A percentile compares a stretch with the other conserved stretches of the same genome.
Conservation (phyloP, 35 echinoderm and acorn worm genomes). For the Anneissia japonica region DNA sequence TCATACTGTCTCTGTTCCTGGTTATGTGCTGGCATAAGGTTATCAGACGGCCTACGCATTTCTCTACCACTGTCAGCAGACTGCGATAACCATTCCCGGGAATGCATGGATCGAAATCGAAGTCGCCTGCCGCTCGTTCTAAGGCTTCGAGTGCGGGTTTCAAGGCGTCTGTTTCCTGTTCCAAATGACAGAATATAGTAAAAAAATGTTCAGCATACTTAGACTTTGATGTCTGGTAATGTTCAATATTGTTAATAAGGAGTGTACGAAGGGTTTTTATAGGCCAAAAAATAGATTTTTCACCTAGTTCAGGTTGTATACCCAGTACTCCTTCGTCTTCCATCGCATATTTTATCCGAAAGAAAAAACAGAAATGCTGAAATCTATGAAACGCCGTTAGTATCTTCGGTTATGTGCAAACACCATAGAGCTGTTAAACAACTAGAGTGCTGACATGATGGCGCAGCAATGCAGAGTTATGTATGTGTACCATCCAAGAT, state of each 20-base stretch:
- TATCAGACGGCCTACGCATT: slow-evolving; percentile 75
- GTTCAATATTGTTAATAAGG: slow-evolving; percentile 88
- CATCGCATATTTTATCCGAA: too few relatives aligned
- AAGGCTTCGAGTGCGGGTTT: slow-evolving; percentile 74
- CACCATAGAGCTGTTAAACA: too few relatives aligned
- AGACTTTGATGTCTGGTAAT: slow-evolving; percentile 66
- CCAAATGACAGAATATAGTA: slow-evolving; percentile 75
- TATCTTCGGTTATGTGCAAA: too few relatives aligned
- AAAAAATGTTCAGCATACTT: slow-evolving; percentile 66
- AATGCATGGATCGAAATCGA: slow-evolving; percentile 66
- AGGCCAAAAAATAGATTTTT: slow-evolving; percentile 45
- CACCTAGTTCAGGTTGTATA: background rate
- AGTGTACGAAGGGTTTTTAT: slow-evolving; percentile 73
- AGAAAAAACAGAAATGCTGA: too few relatives aligned
- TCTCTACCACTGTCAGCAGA: slow-evolving; percentile 71
- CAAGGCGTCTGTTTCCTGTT: slow-evolving; percentile 81
- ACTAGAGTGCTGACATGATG: too few relatives aligned
- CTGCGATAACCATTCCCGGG: slow-evolving; percentile 93
- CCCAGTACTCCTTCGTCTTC: background rate
- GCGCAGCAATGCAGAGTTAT: too few relatives aligned
- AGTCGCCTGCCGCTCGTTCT: slow-evolving; percentile 56
- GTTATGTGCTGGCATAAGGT: slow-evolving; percentile 44
- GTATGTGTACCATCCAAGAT: too few relatives aligned
- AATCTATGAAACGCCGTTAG: too few relatives aligned
- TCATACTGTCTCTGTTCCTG: slow-evolving; percentile 55